These are phyloP conservation scores for Eupithecia subumbrata DNA, from an alignment of 2,888 invertebrate species.

Conservation along the genomic window DNA sequence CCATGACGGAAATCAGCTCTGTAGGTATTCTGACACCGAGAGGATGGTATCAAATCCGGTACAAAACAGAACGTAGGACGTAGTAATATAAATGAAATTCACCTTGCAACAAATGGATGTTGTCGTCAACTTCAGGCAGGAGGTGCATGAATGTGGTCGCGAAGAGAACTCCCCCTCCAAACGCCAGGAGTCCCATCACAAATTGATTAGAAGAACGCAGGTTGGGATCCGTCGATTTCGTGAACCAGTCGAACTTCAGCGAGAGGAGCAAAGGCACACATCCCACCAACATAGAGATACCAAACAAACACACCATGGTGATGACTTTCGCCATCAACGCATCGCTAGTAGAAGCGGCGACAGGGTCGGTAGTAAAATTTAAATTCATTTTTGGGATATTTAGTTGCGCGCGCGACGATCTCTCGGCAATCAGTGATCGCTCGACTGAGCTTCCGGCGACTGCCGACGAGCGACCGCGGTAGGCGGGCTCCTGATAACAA, in stretches of 20 bases:
- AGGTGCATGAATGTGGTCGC: constrained; percentile 93
- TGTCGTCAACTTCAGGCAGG: constrained; percentile 90
- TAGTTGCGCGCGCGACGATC: constrained; percentile 53
- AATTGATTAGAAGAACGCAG: constrained; percentile 79
- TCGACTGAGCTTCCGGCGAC: constrained; percentile 69
- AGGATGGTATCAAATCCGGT: constrained; percentile 5
- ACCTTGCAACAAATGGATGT: constrained; percentile 85
- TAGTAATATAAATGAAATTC: constrained; percentile 43
- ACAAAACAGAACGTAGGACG: constrained; percentile 14
- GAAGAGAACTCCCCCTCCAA: constrained; percentile 92
- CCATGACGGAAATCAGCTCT: constrained; percentile 7
- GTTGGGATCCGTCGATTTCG: constrained; percentile 67
- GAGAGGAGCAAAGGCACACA: constrained; percentile 89
- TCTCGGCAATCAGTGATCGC: constrained; percentile 50
- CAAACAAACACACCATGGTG: constrained; percentile 90
- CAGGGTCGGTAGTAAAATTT: constrained; percentile 52
- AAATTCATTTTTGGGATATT: constrained; percentile 48
- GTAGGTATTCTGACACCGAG: constrained; percentile 3
- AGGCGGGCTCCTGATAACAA: constrained; percentile 74
- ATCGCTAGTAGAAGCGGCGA: constrained; percentile 53
- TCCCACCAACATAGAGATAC: constrained; percentile 90
- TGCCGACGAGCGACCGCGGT: constrained; percentile 59
- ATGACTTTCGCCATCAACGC: constrained; percentile 89
- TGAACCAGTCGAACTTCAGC: constrained; percentile 86
- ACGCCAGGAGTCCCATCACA: constrained; percentile 87